Conservation (phyloP, 1,140 invertebrate species). For the Drosophila obscura region DNA sequence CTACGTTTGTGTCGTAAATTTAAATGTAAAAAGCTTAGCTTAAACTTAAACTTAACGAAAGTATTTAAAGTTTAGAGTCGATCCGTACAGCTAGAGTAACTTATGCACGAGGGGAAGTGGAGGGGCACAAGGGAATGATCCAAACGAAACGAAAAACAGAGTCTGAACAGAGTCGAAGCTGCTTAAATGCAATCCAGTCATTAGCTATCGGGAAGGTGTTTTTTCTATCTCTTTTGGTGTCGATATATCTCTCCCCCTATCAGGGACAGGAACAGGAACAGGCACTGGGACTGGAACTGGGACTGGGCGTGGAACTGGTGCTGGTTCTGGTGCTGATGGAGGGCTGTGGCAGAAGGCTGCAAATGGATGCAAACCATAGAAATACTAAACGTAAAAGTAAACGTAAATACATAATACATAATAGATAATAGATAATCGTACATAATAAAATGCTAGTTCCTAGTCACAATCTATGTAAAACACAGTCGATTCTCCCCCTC, state of each 20-base stretch:
- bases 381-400: slow-evolving; percentile 40
- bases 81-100: slow-evolving; percentile 37
- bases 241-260: not conserved
- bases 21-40: slow-evolving; percentile 69
- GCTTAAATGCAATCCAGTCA: slow-evolving; percentile 39
- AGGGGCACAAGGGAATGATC: slow-evolving; percentile 36
- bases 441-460: slow-evolving; percentile 35
- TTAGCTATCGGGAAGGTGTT: slow-evolving; percentile 12
- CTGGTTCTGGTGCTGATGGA: not conserved
- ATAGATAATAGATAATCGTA: not conserved
- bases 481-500: slow-evolving; percentile 34
- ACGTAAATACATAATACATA: slow-evolving; percentile 41
- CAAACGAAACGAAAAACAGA: slow-evolving; percentile 33
- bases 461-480: slow-evolving; percentile 46
- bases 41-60: slow-evolving; percentile 63
- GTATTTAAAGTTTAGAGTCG: slow-evolving; percentile 38
- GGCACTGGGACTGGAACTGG: too few species aligned
- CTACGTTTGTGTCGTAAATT: slow-evolving; percentile 6
- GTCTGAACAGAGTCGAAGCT: slow-evolving; percentile 35
- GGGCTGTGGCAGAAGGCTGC: slow-evolving; percentile 1
- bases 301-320: too few species aligned
- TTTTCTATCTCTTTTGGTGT: not conserved
- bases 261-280: too few species aligned
- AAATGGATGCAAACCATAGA: slow-evolving; percentile 2
- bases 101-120: slow-evolving; percentile 31